phyloP scores from a whole-genome alignment of 2,888 invertebrate species.

The Lomographa bimaculata region DNA sequence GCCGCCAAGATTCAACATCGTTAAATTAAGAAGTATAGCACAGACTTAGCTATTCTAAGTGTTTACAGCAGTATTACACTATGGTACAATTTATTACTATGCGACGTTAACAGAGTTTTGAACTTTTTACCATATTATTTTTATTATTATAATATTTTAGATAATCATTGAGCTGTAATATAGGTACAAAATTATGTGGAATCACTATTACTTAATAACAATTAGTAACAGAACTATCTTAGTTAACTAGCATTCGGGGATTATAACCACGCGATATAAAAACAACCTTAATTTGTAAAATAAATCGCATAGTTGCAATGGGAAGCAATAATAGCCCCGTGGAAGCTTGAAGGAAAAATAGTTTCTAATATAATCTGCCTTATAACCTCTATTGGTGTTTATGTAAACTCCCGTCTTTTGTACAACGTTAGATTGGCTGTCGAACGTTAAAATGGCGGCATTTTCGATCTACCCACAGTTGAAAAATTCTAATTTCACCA shows the following conservation, averaged over 20 bases:
- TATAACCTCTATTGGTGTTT: slow-evolving; percentile 62
- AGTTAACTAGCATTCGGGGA: slow-evolving; percentile 58
- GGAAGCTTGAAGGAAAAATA: slow-evolving; percentile 56
- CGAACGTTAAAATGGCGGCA: slow-evolving; percentile 33
- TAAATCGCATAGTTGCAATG: slow-evolving; percentile 40
- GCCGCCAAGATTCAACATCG: slow-evolving; percentile 7
- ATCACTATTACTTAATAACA: slow-evolving; percentile 61
- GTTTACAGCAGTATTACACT: slow-evolving; percentile 29
- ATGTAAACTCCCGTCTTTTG: slow-evolving; percentile 49
- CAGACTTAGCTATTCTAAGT: slow-evolving; percentile 25
- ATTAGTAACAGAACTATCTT: slow-evolving; percentile 56
- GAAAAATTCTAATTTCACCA: too few species aligned
- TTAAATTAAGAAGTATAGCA: slow-evolving; percentile 23
- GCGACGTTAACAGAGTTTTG: slow-evolving; percentile 37
- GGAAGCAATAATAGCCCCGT: slow-evolving; percentile 59
- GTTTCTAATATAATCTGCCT: slow-evolving; percentile 59
- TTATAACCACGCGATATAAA: slow-evolving; percentile 39
- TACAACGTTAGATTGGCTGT: slow-evolving; percentile 42
- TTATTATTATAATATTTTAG: slow-evolving; percentile 28
- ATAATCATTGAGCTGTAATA: slow-evolving; percentile 61
- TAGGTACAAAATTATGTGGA: slow-evolving; percentile 70
- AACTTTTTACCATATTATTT: slow-evolving; percentile 34
- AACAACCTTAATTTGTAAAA: slow-evolving; percentile 35
- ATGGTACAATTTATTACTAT: slow-evolving; percentile 34
- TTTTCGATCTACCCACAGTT: slow-evolving; percentile 22